Base-by-base conservation (phyloP, 2,113 vertebrate species). In the Bos indicus region DNA sequence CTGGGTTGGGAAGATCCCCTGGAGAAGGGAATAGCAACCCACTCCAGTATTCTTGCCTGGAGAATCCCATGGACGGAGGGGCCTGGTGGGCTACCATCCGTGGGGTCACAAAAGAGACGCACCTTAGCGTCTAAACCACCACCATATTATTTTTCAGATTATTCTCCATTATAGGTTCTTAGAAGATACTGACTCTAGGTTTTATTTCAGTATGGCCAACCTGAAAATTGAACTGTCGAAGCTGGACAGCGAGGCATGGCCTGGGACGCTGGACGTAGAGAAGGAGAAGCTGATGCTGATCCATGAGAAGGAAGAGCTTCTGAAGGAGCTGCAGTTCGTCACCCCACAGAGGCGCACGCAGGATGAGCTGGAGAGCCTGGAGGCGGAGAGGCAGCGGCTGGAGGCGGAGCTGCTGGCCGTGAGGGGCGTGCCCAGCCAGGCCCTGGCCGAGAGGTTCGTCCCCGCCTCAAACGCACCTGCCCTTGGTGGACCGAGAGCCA, bases 151-250 rank as follows among this genome's bases (percentile, higher is more conserved):
- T 74, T 71, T 71, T 71, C 9, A 71, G 67, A 71, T 36, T 74
- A 74, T 40, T 23, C 36, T 74, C 67, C n/a, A 12, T 71, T 23
- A 13, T 23, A 71, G n/a, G n/a, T 71, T 40, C 36, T 71, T 71
- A 40, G 67, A 74, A 74, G n/a, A 13, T 6, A 40, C 67, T 74
- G 10, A 74, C n/a, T 74, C 19, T 23, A 23, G n/a, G 67, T 40
- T 71, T 40, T 74, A 2, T 98, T 98, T 90, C 96, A 99, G 99
- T 97, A 99, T 99, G 99, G 99, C 99, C 97, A 99, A 99, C 97
- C 95, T 99, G 94, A 99, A 99, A 98, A 99, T 99, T 6, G 99
- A 99, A 88, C 98, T 99, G 80, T 99, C 99, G 1, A 99, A 99
- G 98, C 84, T 99, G 94, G 99, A 99, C 64, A 98, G 98, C 14